phyloP scores from a whole-genome alignment of 2,888 invertebrate genomes.

The Arctia plantaginis region DNA sequence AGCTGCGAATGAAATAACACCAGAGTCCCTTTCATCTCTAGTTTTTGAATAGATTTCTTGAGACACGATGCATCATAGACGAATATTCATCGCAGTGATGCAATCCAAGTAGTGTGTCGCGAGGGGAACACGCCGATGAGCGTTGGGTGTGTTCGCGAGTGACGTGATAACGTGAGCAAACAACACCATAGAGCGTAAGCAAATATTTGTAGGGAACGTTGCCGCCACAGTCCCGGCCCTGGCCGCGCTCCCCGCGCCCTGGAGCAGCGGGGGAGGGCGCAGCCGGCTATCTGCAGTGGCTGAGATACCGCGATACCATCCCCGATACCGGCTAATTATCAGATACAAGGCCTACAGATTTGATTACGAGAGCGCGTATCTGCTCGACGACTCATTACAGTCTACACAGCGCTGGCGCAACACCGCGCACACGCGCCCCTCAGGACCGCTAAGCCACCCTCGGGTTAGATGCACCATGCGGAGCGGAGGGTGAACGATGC shows the following conservation, averaged over 20 bases:
- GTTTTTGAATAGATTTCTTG: neutral
- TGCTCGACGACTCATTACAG: slow-evolving; percentile 68
- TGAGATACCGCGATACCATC: slow-evolving; percentile 77
- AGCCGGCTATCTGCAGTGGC: slow-evolving; percentile 63
- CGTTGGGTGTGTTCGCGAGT: slow-evolving; percentile 67
- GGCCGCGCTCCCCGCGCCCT: slow-evolving; percentile 27
- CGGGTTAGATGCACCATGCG: neutral
- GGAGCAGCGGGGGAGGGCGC: slow-evolving; percentile 31
- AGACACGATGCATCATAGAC: neutral
- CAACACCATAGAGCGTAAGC: slow-evolving; percentile 64
- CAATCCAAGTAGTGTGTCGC: slow-evolving; percentile 20
- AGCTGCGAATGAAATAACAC: neutral
- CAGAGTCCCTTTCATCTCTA: neutral
- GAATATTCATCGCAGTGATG: slow-evolving; percentile 5
- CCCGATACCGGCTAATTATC: slow-evolving; percentile 82
- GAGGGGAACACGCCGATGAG: slow-evolving; percentile 27
- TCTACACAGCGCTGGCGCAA: slow-evolving; percentile 47
- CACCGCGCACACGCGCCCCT: slow-evolving; percentile 24
- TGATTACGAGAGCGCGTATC: slow-evolving; percentile 79
- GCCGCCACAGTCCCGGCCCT: slow-evolving; percentile 38
- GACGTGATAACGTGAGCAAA: slow-evolving; percentile 75
- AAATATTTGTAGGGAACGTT: slow-evolving; percentile 76
- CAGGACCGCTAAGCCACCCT: slow-evolving; percentile 3
- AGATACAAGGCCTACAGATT: slow-evolving; percentile 80
- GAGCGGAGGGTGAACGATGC: neutral